Evolutionary conservation across 2,888 invertebrate genomes (phyloP).

Genomic region (Chalcis sispes): DNA sequence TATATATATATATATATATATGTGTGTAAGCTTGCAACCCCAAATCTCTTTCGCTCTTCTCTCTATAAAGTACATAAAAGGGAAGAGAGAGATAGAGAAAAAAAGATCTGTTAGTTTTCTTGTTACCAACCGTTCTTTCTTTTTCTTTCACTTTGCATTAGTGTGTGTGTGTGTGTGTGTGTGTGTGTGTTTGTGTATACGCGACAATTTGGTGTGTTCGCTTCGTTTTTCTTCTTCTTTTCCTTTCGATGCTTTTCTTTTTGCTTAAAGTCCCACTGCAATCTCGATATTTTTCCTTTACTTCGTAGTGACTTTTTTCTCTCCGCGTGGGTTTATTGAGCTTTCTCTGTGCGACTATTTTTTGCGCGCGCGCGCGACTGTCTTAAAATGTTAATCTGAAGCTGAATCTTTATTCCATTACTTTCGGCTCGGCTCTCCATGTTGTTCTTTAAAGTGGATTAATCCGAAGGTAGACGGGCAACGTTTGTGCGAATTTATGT

Average conservation of each 20-base stretch:
- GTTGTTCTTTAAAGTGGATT: background rate
- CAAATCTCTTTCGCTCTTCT: no score
- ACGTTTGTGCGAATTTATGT: no score
- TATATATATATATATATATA: background rate
- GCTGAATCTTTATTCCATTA: slow-evolving; percentile 7
- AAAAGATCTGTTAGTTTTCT: background rate
- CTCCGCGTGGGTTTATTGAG: background rate
- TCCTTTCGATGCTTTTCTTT: slow-evolving; percentile 1
- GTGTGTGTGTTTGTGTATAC: background rate
- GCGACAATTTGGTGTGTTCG: background rate
- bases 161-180: no score
- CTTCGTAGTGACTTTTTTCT: background rate
- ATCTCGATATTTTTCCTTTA: slow-evolving; percentile 36
- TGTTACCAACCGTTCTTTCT: background rate
- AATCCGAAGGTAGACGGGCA: no score
- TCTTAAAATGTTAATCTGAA: slow-evolving; percentile 21
- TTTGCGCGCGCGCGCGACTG: background rate
- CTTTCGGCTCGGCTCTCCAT: background rate
- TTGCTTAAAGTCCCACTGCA: background rate
- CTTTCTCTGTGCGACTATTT: background rate
- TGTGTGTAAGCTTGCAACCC: background rate
- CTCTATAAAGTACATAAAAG: background rate
- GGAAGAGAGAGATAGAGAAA: background rate
- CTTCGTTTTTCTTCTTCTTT: background rate
- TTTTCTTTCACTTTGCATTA: background rate